A percentile compares a stretch with the other conserved stretches of the same genome.
Conservation (phyloP, 37 sponge, comb jelly and placozoan genomes). For the Ianthella basta region DNA sequence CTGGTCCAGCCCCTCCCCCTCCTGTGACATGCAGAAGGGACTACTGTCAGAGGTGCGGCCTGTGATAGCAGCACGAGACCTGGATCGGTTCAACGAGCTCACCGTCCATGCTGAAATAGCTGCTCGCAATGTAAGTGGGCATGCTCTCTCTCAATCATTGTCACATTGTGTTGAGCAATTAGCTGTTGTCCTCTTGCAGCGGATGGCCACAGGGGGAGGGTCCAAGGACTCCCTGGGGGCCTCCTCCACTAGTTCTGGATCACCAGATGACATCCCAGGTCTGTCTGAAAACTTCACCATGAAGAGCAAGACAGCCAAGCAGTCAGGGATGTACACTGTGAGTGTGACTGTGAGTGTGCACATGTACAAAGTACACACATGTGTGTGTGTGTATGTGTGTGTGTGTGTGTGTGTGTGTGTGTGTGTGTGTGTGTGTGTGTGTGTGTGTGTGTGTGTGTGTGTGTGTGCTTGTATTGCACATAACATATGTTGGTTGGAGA, state of each 20-base stretch:
- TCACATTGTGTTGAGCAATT: neutral
- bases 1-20: neutral
- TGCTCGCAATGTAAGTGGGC: slow-evolving; percentile 47
- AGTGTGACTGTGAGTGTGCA: neutral
- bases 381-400: neutral
- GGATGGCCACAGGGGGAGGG: slow-evolving; percentile 44
- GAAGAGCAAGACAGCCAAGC: slow-evolving; percentile 1
- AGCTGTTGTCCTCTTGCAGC: slow-evolving; percentile 31
- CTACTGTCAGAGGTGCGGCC: slow-evolving; percentile 60
- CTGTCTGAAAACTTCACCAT: slow-evolving; percentile 9
- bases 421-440: neutral
- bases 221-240: slow-evolving; percentile 3
- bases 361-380: neutral
- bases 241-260: slow-evolving; percentile 16
- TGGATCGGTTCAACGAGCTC: slow-evolving; percentile 67
- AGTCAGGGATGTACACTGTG: slow-evolving; percentile 11
- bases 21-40: slow-evolving; percentile 41
- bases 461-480: neutral
- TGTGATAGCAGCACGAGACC: slow-evolving; percentile 56
- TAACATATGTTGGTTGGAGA: neutral
- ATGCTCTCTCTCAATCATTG: neutral
- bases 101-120: slow-evolving; percentile 60
- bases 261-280: slow-evolving; percentile 24
- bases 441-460: neutral
- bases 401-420: neutral